Base-by-base conservation (phyloP, 2,888 invertebrate genomes). In the Nipponacmea schrenckii region DNA sequence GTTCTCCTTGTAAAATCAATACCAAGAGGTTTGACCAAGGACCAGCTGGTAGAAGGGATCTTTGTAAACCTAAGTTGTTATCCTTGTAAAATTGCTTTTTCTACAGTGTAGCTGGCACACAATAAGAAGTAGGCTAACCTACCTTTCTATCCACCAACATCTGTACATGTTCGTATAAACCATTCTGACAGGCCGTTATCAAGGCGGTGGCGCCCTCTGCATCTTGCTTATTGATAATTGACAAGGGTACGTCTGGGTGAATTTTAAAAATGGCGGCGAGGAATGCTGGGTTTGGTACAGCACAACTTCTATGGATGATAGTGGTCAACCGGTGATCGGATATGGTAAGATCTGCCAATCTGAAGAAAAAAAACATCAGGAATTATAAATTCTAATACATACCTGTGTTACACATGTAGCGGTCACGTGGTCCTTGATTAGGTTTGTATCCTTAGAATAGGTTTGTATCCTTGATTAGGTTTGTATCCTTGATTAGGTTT, bases 181-280 rank as follows among this genome's bases (percentile, higher is more conserved):
- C 83, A 70, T 82, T 82, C 75, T 86, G 84, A 74, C 86, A 85
- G 24, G 86, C 85, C 27, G 82, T 73, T 71, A 86, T 86, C 67
- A 86, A 75, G 2, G 85, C 80, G 2, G 85, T 85, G 71, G 82
- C 80, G 20, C 83, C 81, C 50, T 80, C 80, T 48, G 77, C 76
- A 71, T 85, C 82, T 77, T 80, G 81, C 64, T 83, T 79, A 64
- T 73, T 74, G 26, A 76, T 64, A n/a, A 74, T 71, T 3, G 56
- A 56, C 10, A 56, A 24, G 20, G 56, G 56, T 45, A 74, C 70
- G 48, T 69, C 68, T 0, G 80, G 75, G 46, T 79, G 78, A n/a
- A 77, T 71, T 7, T 77, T 76, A 24, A 80, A 72, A 15, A 84
- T 72, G 27, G 75, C 75, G 68, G 83, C 74, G 46, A 85, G 80